Conservation (phyloP, 2,113 vertebrate species). For the Mastomys coucha region DNA sequence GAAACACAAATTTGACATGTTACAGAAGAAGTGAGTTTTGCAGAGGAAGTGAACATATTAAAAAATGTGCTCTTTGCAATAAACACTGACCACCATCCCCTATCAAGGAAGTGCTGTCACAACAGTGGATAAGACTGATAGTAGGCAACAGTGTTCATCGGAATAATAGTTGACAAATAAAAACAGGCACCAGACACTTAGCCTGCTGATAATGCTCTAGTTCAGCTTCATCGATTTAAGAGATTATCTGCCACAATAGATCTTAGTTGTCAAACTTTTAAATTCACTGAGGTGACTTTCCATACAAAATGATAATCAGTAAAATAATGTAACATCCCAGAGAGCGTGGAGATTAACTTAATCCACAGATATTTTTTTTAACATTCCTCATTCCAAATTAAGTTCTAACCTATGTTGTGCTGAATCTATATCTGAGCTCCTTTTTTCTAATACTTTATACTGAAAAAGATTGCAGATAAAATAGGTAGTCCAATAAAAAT, state of each 20-base stretch:
- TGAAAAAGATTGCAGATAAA: neutral
- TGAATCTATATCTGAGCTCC: neutral
- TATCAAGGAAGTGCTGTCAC: neutral
- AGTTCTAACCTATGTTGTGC: neutral
- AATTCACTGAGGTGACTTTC: neutral
- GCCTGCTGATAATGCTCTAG: neutral
- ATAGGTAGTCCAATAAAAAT: neutral
- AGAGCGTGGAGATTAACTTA: neutral
- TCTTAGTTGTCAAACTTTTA: neutral
- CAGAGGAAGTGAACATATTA: neutral
- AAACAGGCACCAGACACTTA: neutral
- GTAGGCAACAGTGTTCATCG: neutral
- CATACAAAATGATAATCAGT: neutral
- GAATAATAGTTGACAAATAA: neutral
- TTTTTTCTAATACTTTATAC: neutral
- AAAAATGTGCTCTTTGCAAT: neutral
- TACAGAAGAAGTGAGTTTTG: neutral
- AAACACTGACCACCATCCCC: neutral
- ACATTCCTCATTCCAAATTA: neutral
- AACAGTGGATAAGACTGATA: accelerated
- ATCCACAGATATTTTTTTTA: neutral
- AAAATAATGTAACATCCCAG: neutral
- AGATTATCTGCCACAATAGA: neutral
- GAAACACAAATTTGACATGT: neutral
- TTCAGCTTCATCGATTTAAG: neutral